Evolutionary conservation across 2,888 invertebrate genomes (phyloP), one percentile per base, ranked within the genome.

Genomic region (Autographa pulchrina): DNA sequence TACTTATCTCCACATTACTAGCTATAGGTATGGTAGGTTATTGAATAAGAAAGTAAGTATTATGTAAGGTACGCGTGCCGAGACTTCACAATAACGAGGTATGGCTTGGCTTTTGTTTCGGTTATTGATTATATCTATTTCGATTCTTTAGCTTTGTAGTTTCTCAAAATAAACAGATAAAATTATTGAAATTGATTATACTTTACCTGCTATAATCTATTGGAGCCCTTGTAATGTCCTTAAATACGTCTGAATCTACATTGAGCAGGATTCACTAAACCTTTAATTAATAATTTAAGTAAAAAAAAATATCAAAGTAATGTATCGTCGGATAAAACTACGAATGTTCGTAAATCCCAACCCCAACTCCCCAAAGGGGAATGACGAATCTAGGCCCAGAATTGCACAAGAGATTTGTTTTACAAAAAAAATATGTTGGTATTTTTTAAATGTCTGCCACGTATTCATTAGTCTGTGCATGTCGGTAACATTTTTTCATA

Each of bases 21-120:
- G 70, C 74, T 68, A 71, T 68, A 62, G 68, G 69, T 66, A 64
- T 65, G 54, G 68, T 72, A 69, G 78, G 72, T 68, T 82, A 82
- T 81, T 79, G 72, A 74, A 82, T 72, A 82, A 79, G 81, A 81
- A 81, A 81, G 80, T 79, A 68, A 73, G 70, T 74, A 81, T 81
- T 81, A 81, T 63, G 70, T 82, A 79, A 70, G 79, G 70, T 78
- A 75, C 70, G 75, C 69, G 68, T 81, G 70, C 68, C 52, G 38
- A 62, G 78, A 65, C 68, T 75, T 71, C 70, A 73, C 74, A 82
- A 76, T 82, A 73, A 75, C n/a, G 48, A 48, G 48, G 79, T 68
- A 60, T 66, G 67, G 25, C 25, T 73, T 70, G 67, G 59, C 59
- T 68, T 65, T 58, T 62, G 77, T 66, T 65, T 72, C 20, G 20